Percentiles rank a stretch among this genome's conserved stretches.
phyloP scores from a whole-genome alignment of 2,113 vertebrate species.

The Oenanthe oenanthe region DNA sequence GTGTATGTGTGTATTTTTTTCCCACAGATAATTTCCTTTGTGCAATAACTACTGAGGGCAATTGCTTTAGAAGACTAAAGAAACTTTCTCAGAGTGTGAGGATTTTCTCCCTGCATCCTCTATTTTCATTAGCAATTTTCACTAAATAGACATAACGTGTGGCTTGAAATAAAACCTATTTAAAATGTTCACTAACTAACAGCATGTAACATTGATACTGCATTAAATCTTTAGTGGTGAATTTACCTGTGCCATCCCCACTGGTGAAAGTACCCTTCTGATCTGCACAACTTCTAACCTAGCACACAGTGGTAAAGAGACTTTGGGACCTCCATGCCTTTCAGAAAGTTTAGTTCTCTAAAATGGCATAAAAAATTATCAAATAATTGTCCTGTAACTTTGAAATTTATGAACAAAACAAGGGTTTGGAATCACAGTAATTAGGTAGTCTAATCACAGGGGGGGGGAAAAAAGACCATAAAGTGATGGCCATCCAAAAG shows the following conservation, averaged over 20 bases:
- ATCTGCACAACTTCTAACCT: neutral
- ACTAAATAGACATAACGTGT: neutral
- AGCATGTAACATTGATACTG: neutral
- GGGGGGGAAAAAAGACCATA: fast-evolving
- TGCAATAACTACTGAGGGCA: neutral
- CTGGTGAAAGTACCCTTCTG: neutral
- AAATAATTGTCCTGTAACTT: neutral
- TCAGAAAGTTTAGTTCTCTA: neutral
- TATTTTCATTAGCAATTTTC: neutral
- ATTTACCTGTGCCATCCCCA: neutral
- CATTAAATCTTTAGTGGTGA: neutral
- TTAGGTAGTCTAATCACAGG: neutral
- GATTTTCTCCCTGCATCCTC: neutral
- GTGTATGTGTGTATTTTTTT: neutral
- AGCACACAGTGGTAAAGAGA: neutral
- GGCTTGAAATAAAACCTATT: neutral
- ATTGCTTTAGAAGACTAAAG: neutral
- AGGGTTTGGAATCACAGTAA: neutral
- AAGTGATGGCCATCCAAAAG: neutral
- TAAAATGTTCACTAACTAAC: neutral
- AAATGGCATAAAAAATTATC: neutral
- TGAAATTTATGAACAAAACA: neutral
- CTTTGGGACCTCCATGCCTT: neutral
- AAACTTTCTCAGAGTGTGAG: neutral
- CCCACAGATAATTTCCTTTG: neutral